Percentiles rank a stretch among this genome's conserved stretches.
These are phyloP conservation scores for Pseudomyrmex cubaensis DNA, from an alignment of 1,140 invertebrate genomes.

Conservation along the genomic window DNA sequence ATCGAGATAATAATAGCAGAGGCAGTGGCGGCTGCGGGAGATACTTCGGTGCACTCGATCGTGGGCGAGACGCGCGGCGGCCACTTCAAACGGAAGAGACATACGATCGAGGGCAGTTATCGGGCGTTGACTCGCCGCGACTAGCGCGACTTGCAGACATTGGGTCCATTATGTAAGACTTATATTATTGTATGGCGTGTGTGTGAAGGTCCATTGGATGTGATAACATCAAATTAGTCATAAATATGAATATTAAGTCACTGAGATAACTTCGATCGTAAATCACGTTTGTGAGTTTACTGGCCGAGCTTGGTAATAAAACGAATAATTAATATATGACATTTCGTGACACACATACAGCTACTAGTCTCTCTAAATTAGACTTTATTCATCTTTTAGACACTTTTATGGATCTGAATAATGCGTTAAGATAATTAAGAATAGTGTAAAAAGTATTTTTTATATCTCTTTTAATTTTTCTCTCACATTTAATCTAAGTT, in stretches of 20 bases:
- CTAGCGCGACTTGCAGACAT: slow-evolving; percentile 11
- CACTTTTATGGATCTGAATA: too few species aligned
- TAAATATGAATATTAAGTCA: slow-evolving; percentile 35
- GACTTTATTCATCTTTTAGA: neutral
- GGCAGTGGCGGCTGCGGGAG: slow-evolving; percentile 10
- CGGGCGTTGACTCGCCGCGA: slow-evolving; percentile 26
- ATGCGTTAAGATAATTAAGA: too few species aligned
- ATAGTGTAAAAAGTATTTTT: too few species aligned
- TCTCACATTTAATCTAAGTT: too few species aligned
- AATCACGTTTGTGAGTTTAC: slow-evolving; percentile 27
- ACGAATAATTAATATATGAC: neutral
- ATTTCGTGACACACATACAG: neutral
- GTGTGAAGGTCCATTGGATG: neutral
- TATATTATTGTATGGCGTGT: slow-evolving; percentile 32
- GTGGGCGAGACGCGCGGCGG: neutral
- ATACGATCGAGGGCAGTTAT: slow-evolving; percentile 12
- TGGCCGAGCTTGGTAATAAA: neutral
- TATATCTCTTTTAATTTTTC: too few species aligned
- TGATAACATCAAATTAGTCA: slow-evolving; percentile 18
- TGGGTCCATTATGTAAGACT: slow-evolving; percentile 34
- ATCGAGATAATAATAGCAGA: slow-evolving; percentile 34
- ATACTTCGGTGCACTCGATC: slow-evolving; percentile 41
- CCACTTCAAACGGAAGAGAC: slow-evolving; percentile 21
- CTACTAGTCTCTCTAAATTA: neutral
- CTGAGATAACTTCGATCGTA: slow-evolving; percentile 2